These are phyloP conservation scores for Pavo muticus DNA, from an alignment of 2,113 vertebrate species.

Conservation along the genomic window DNA sequence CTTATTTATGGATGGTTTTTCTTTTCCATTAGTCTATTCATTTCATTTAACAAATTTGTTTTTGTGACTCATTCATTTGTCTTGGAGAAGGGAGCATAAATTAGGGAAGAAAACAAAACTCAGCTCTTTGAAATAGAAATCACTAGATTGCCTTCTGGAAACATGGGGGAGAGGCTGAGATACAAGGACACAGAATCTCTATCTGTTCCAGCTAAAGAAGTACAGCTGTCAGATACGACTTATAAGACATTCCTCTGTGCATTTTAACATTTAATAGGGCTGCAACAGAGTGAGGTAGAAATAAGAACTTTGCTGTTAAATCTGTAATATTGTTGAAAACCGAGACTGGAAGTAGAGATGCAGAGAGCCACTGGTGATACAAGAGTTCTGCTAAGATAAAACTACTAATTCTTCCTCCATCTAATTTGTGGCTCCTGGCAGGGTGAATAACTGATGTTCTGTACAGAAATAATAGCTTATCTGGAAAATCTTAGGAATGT, in stretches of 20 bases:
- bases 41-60: slow-evolving; percentile 46
- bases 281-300: not conserved
- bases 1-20: slow-evolving; percentile 60
- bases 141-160: not conserved
- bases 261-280: not conserved
- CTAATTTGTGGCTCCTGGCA: not conserved
- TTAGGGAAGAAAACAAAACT: not conserved
- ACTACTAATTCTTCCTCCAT: not conserved
- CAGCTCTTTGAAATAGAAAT: not conserved
- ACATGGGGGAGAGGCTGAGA: not conserved
- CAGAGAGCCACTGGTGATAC: not conserved
- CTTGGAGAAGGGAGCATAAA: not conserved
- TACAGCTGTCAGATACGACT: not conserved
- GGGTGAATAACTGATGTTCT: not conserved
- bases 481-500: not conserved
- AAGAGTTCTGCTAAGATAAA: not conserved
- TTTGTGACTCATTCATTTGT: slow-evolving; percentile 18
- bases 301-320: not conserved
- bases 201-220: not conserved
- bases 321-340: not conserved
- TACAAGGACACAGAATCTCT: not conserved
- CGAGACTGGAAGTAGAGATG: not conserved
- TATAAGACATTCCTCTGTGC: not conserved
- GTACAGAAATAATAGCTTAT: not conserved
- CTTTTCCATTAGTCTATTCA: slow-evolving; percentile 1